Conservation (phyloP, 2,113 vertebrate species). For the Heliornis fulica region DNA sequence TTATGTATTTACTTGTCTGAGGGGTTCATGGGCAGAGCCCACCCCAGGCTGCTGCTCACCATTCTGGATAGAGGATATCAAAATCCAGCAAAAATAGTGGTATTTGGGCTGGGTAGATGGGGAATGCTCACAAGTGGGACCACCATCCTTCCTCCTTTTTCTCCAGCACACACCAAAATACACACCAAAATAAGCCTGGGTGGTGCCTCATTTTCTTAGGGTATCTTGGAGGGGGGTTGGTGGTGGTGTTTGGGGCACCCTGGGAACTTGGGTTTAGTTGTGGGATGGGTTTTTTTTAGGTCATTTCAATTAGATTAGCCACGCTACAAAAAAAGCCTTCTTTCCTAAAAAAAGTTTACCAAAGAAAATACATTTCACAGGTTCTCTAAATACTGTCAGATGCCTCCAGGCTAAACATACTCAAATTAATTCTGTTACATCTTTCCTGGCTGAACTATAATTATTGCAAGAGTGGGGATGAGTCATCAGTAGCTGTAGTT, state of each 20-base stretch:
- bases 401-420: not conserved
- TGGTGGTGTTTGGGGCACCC: not conserved
- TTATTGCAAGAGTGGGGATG: not conserved
- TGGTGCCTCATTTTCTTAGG: not conserved
- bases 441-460: not conserved
- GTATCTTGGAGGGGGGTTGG: not conserved
- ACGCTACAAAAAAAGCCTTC: not conserved
- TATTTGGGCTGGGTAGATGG: not conserved
- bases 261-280: not conserved
- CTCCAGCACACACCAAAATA: not conserved
- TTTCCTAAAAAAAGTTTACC: not conserved
- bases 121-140: not conserved
- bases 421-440: not conserved
- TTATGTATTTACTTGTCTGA: not conserved
- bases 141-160: not conserved
- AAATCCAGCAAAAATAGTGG: not conserved
- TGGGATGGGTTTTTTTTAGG: rapidly evolving
- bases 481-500: not conserved
- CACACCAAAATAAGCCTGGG: not conserved
- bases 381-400: not conserved
- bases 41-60: not conserved
- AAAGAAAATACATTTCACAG: not conserved
- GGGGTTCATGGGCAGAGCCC: not conserved
- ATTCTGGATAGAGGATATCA: not conserved
- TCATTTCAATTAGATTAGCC: not conserved